These are phyloP conservation scores for Diplolepis rosae DNA, from an alignment of 2,888 invertebrate species.

Conservation along the genomic window DNA sequence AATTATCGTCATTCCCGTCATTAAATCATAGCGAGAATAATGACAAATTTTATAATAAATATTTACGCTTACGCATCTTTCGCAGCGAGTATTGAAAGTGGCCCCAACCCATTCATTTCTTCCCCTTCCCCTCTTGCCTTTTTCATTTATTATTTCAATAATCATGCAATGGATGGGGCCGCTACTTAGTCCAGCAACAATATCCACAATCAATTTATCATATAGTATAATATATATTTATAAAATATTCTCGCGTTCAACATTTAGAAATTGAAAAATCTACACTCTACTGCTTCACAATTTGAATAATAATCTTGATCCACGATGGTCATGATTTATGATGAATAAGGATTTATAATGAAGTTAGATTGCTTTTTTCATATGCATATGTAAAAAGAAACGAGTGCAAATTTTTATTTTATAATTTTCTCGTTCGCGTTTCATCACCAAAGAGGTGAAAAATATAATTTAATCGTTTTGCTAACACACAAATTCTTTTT, in stretches of 20 bases:
- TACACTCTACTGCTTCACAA: slow-evolving; percentile 56
- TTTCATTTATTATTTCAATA: slow-evolving; percentile 28
- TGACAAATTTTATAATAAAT: slow-evolving; percentile 50
- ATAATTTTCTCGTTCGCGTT: no score
- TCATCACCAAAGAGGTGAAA: no score
- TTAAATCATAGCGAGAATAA: slow-evolving; percentile 54
- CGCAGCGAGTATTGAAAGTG: slow-evolving; percentile 51
- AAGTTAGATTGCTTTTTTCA: slow-evolving; percentile 45
- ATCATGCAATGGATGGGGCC: slow-evolving; percentile 42
- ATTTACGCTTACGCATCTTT: slow-evolving; percentile 45
- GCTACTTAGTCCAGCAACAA: slow-evolving; percentile 52
- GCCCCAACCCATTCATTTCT: slow-evolving; percentile 35
- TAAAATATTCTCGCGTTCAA: slow-evolving; percentile 58
- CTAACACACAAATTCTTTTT: no score
- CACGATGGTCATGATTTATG: slow-evolving; percentile 55
- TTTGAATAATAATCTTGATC: slow-evolving; percentile 51
- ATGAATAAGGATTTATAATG: slow-evolving; percentile 54
- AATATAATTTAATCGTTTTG: no score
- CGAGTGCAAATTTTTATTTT: slow-evolving; percentile 49
- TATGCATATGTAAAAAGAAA: slow-evolving; percentile 51
- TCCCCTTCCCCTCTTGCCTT: neutral
- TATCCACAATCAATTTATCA: slow-evolving; percentile 52
- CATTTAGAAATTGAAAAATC: slow-evolving; percentile 62
- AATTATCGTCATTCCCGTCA: slow-evolving; percentile 45
- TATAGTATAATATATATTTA: slow-evolving; percentile 50